Evolutionary conservation across 2,113 vertebrate genomes (phyloP).

Genomic region (Cathartes aura): DNA sequence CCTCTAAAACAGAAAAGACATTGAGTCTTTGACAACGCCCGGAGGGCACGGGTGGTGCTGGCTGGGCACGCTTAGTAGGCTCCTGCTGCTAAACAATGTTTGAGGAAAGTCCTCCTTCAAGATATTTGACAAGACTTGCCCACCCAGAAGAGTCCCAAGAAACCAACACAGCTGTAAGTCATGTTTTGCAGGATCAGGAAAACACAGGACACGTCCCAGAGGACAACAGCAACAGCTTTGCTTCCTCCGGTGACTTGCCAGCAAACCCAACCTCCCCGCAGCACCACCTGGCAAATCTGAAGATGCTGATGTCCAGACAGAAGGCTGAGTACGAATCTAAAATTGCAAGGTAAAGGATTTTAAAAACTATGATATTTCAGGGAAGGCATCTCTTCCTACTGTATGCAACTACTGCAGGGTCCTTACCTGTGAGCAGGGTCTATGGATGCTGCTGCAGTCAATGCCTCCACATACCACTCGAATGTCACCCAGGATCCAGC

Average conservation of each 20-base stretch:
- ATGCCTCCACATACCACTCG: rapidly evolving
- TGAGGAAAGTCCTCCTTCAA: constrained; percentile 19
- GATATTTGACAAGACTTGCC: neutral
- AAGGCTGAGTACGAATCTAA: constrained; percentile 75
- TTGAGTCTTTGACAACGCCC: neutral
- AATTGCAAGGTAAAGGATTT: constrained; percentile 76
- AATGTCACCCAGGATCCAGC: neutral
- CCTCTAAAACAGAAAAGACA: constrained; percentile 61
- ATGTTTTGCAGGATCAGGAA: neutral
- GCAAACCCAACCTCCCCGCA: neutral
- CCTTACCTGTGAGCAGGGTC: rapidly evolving
- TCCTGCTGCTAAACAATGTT: constrained; percentile 38
- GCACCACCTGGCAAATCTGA: constrained; percentile 68
- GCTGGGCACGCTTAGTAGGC: constrained; percentile 56
- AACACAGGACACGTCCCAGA: neutral
- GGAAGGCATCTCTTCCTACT: neutral
- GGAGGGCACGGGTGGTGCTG: constrained; percentile 3
- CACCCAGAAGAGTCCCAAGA: neutral
- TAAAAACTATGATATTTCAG: neutral
- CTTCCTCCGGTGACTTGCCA: neutral
- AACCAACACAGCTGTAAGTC: neutral
- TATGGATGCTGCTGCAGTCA: neutral
- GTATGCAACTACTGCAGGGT: rapidly evolving
- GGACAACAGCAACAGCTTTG: neutral
- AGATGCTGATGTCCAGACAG: constrained; percentile 76